Evolutionary conservation across 2,888 invertebrate species (phyloP), one percentile per base, ranked within the genome.

Genomic region (Escarpia spicata): DNA sequence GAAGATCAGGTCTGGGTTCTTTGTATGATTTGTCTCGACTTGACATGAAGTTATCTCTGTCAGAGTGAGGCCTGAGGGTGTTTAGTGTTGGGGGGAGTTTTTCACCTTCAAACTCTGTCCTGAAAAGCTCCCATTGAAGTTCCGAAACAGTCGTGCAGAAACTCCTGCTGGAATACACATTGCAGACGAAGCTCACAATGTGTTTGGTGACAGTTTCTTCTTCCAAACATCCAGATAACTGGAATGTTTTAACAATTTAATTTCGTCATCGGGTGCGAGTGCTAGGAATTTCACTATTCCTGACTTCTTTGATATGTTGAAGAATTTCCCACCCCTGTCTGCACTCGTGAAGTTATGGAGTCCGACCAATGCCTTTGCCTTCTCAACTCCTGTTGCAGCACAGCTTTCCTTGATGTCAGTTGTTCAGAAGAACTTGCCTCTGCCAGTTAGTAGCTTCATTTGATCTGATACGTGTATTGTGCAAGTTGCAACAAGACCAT

Each of bases 271-370:
- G 43, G 43, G 43, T 91, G 4, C 43, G n/a, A 91, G 44, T 37
- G 43, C 43, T 43, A 91, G 0, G 45, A 45, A 93, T 10, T 19
- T 75, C n/a, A 45, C 43, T 26, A 92, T 45, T 92, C 93, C 92
- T 26, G 92, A 92, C 44, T 92, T 92, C 45, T 92, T 92, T 15
- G 92, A 92, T 12, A 92, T 89, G 43, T 44, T 91, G 45, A 92
- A 52, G 37, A 92, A 92, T 8, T 91, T 92, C 6, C 92, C 92
- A 37, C 92, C 52, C 92, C 92, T 92, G n/a, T 92, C 92, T 15
- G 90, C 92, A 43, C 92, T 75, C 31, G 92, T 92, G 92, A 92
- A 92, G 43, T 92, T 92, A 52, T 92, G 92, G 6, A 91, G 45
- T 43, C 92, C 92, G 15, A 92, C 89, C 26, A 92, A 90, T 19